Evolutionary conservation across 2,797 vertebrate genomes (phyloP).

Genomic region (Chlorospingus semifuscus): DNA sequence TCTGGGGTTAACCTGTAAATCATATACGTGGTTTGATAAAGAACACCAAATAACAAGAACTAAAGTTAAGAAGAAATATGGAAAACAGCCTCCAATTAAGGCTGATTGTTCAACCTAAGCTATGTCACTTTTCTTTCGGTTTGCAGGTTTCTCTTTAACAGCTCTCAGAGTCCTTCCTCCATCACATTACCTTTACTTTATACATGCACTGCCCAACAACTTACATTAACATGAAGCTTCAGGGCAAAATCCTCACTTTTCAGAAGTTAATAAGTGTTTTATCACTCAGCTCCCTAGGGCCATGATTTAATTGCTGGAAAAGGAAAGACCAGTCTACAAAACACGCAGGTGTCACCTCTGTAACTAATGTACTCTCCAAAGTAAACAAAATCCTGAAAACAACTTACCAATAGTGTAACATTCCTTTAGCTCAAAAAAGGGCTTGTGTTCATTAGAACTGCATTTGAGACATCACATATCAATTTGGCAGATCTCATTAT

Average conservation of each 20-base stretch:
- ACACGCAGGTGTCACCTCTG: neutral
- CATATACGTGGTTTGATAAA: rapidly evolving
- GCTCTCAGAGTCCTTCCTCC: neutral
- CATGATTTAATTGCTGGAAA: neutral
- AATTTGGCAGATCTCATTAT: slow-evolving; percentile 39
- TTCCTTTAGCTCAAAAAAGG: neutral
- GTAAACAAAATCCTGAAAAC: slow-evolving; percentile 37
- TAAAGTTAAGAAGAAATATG: neutral
- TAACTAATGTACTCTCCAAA: neutral
- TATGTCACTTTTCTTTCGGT: neutral
- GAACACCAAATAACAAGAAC: neutral
- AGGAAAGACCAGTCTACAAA: neutral
- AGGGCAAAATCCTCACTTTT: neutral
- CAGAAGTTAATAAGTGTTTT: neutral
- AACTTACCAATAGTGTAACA: neutral
- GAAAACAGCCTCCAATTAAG: neutral
- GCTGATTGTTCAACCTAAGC: neutral
- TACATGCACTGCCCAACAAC: neutral
- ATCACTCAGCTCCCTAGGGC: neutral
- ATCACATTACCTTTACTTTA: neutral
- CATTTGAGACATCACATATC: slow-evolving; percentile 1
- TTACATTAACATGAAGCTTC: neutral
- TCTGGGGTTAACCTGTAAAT: neutral
- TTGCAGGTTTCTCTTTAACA: neutral
- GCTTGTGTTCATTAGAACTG: slow-evolving; percentile 16